Evolutionary conservation across 2,888 invertebrate genomes (phyloP), one percentile per base, ranked within the genome.

Genomic region (Euphydryas editha): DNA sequence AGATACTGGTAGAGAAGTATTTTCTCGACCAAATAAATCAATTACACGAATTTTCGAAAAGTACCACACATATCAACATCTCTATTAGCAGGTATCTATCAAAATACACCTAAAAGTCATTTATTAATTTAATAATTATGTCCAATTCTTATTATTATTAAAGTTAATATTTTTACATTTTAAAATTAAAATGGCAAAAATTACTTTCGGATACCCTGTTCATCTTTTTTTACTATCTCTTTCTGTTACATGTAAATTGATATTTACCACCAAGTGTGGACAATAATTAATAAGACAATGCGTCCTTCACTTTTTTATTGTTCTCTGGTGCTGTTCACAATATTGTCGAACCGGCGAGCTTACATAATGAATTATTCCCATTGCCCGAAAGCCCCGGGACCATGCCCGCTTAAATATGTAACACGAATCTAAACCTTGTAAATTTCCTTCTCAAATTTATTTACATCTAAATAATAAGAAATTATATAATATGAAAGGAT

Each of bases 41-140:
- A 69, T 76, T 47, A 74, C 73, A 7, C 83, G 81, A 68, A 73
- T 71, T 17, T 84, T 20, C 80, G 88, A 64, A 72, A 42, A 17
- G 61, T 77, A 36, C 83, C 86, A 2, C 44, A 82, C 44, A 80
- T 74, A 51, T 83, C 82, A 65, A 84, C 90, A 67, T 83, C 85
- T 0, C 77, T 78, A 69, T 78, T 87, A 1, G 72, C 72, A 13
- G 91, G 91, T 5, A 77, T 76, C 44, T 75, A 81, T 13, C 81
- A 80, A 69, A 88, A 89, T 72, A 84, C 82, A 68, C 83, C 88
- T 1, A 90, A 91, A 91, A n/a, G n/a, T n/a, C n/a, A n/a, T n/a
- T n/a, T n/a, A n/a, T n/a, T n/a, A n/a, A n/a, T n/a, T n/a, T n/a
- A n/a, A n/a, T n/a, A n/a, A n/a, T n/a, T n/a, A n/a, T n/a, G n/a